phyloP scores from a whole-genome alignment of 2,888 invertebrate genomes.

The Dynastes grantii region DNA sequence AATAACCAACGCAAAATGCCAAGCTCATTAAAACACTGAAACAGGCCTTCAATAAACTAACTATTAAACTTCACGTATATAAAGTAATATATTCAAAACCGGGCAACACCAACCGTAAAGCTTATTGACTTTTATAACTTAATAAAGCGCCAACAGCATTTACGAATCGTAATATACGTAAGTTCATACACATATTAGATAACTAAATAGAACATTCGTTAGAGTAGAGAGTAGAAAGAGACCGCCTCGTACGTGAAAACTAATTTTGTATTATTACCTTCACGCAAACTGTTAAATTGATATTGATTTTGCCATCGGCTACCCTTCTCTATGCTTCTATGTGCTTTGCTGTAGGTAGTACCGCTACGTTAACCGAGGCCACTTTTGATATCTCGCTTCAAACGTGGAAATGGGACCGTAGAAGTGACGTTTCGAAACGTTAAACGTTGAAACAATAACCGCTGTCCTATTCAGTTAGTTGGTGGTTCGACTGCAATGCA shows the following conservation, averaged over 20 bases:
- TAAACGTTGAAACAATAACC: constrained; percentile 4
- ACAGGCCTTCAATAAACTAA: too few species aligned
- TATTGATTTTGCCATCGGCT: constrained; percentile 18
- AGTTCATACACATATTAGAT: too few species aligned
- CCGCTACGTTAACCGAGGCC: too few species aligned
- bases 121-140: constrained; percentile 2
- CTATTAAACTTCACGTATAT: too few species aligned
- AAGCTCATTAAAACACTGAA: too few species aligned
- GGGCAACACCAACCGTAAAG: not conserved
- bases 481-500: not conserved
- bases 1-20: too few species aligned
- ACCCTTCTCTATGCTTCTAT: not conserved
- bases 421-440: constrained; percentile 1
- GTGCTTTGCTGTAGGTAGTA: too few species aligned
- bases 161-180: not conserved
- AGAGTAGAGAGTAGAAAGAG: not conserved
- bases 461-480: not conserved
- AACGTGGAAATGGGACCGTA: not conserved
- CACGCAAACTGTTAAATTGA: constrained; percentile 35
- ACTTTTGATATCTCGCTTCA: not conserved
- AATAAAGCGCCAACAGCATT: not conserved
- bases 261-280: constrained; percentile 28
- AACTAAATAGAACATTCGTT: not conserved
- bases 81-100: not conserved
- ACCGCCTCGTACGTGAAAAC: not conserved